phyloP scores from a whole-genome alignment of 2,888 invertebrate species.

The Rotaria magnacalcarata region DNA sequence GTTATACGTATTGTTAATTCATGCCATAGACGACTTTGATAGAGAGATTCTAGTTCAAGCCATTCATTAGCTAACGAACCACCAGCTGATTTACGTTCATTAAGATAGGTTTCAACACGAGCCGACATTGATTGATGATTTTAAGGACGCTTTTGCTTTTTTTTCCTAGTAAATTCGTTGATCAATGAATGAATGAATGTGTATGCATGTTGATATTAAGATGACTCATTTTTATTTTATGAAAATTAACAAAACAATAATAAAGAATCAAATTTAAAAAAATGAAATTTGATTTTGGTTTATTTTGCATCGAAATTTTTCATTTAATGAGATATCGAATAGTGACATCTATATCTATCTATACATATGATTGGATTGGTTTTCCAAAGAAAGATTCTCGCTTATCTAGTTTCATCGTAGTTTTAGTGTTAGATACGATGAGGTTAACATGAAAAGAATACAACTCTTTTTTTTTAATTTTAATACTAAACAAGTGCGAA shows the following conservation, averaged over 20 bases:
- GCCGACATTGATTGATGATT: background rate
- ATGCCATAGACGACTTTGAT: conserved; percentile 48
- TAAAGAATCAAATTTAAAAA: background rate
- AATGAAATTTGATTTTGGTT: background rate
- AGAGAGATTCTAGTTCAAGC: conserved; percentile 41
- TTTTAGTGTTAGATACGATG: no score
- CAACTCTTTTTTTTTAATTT: no score
- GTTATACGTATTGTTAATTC: conserved; percentile 49
- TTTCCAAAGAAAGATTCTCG: background rate
- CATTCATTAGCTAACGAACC: conserved; percentile 39
- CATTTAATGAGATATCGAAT: background rate
- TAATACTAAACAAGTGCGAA: no score
- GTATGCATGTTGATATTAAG: background rate
- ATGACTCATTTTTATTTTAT: background rate
- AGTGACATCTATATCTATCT: background rate
- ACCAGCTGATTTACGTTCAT: conserved; percentile 42
- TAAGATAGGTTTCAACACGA: conserved; percentile 39
- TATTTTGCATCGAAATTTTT: background rate
- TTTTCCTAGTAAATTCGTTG: no score
- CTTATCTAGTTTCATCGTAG: background rate
- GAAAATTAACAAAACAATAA: background rate
- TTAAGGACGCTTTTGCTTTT: no score
- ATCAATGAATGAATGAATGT: background rate
- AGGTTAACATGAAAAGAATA: no score
- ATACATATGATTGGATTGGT: background rate